A percentile compares a stretch with the other conserved stretches of the same genome.
Conservation (phyloP, 2,888 invertebrate genomes). For the Hofmannophila pseudospretella region DNA sequence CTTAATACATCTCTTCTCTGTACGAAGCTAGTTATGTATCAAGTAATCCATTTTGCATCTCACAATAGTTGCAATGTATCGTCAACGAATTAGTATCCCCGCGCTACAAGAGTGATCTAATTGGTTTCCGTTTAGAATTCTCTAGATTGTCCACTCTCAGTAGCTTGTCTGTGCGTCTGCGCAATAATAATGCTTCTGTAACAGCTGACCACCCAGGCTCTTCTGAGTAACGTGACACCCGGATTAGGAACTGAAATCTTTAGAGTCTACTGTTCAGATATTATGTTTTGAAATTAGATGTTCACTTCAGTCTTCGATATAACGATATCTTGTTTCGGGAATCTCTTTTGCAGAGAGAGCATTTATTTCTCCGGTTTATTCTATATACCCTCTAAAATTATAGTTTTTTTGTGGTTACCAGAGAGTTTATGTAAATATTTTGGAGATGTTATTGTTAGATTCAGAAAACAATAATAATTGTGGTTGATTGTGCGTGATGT, state of each 20-base stretch:
- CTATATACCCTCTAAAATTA: no score
- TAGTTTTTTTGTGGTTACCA: no score
- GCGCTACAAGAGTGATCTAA: slow-evolving; percentile 2
- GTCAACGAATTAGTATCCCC: not conserved
- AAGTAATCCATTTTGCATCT: not conserved
- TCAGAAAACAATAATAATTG: no score
- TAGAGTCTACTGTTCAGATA: slow-evolving; percentile 18
- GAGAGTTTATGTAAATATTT: no score
- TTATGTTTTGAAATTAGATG: not conserved
- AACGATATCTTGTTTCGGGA: no score
- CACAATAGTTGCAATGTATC: not conserved
- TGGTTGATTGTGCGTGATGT: no score
- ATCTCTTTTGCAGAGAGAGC: no score
- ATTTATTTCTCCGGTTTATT: no score
- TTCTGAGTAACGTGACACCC: slow-evolving; percentile 52
- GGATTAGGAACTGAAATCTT: slow-evolving; percentile 43
- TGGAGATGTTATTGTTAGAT: no score
- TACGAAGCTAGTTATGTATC: no score
- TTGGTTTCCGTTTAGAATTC: slow-evolving; percentile 41
- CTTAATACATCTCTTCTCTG: no score
- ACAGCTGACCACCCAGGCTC: slow-evolving; percentile 55
- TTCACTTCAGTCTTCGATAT: no score
- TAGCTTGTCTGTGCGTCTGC: slow-evolving; percentile 40
- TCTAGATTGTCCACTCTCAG: slow-evolving; percentile 43
- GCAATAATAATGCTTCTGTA: slow-evolving; percentile 45